Base-by-base conservation (phyloP, 2,888 invertebrate genomes). In the Lepidonotus clava region DNA sequence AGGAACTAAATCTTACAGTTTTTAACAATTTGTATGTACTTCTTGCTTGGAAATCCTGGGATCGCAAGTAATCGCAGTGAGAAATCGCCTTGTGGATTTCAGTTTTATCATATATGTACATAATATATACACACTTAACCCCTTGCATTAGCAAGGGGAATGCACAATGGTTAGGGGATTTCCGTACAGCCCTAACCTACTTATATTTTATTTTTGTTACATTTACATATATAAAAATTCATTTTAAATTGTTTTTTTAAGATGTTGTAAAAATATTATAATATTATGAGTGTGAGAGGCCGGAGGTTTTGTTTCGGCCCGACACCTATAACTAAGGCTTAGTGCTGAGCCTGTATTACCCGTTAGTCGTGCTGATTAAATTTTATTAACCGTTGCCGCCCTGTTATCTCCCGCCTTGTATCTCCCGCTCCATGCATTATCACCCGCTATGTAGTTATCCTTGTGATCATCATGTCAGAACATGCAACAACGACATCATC, bases 281-380 rank as follows among this genome's bases (percentile, higher is more conserved):
- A n/a, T n/a, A n/a, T n/a, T 71, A 28, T 32, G 34, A 0, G 71
- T 71, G 71, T 71, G 38, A 71, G 38, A 21, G 71, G 34, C 18
- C 36, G 21, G 11, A 0, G 38, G 38, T 71, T 71, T 71, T 6
- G 18, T 71, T 71, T 71, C 38, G 71, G 71, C 71, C 38, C 34
- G 34, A n/a, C n/a, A n/a, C n/a, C n/a, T n/a, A n/a, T n/a, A n/a
- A n/a, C n/a, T 21, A 36, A 34, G 34, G 34, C 71, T 21, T 34
- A 34, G 71, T 71, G 71, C 71, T 71, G 71, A 71, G 38, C 8
- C 66, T 36, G 28, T n/a, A n/a, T n/a, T n/a, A 24, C 61, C 61
- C 1, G 28, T 8, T 24, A 2, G 61, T 28, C 61, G n/a, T 24
- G 24, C n/a, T 61, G 24, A 28, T 28, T 2, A n/a, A 24, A 24